These are phyloP conservation scores for Lithobates pipiens DNA, from an alignment of 2,797 vertebrate species.

Conservation along the genomic window DNA sequence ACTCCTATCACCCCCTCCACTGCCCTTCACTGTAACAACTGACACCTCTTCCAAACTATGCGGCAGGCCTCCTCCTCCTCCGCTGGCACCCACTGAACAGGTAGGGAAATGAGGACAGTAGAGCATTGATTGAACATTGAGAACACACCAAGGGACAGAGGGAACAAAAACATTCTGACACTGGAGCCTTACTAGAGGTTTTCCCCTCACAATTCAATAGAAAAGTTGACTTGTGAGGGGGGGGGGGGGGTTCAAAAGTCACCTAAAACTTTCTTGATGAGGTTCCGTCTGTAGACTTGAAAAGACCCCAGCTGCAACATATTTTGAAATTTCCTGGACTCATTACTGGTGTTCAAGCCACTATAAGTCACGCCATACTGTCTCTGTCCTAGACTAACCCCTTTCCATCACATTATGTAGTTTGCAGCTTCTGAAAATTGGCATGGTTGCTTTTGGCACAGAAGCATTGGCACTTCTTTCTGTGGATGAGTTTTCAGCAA, in stretches of 20 bases:
- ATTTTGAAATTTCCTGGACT: neutral
- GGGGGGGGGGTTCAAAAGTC: too few relatives aligned
- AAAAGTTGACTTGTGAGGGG: neutral
- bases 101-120: slow-evolving; percentile 29
- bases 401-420: neutral
- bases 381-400: slow-evolving; percentile 26
- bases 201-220: too few relatives aligned
- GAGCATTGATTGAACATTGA: slow-evolving; percentile 14
- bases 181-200: neutral
- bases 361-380: neutral
- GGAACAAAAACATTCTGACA: neutral
- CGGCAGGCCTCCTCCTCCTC: slow-evolving; percentile 24
- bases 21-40: neutral
- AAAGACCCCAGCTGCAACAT: neutral
- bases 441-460: too few relatives aligned
- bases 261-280: too few relatives aligned
- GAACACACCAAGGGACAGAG: slow-evolving; percentile 18
- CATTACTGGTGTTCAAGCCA: neutral
- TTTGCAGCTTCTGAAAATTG: too few relatives aligned
- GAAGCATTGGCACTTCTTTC: too few relatives aligned
- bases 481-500: too few relatives aligned
- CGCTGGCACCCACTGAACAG: slow-evolving; percentile 16
- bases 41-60: slow-evolving; percentile 42
- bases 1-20: slow-evolving; percentile 22
- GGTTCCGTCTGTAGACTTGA: neutral